Base-by-base conservation (phyloP, 2,797 vertebrate species). In the Enteromius unitaeniatus region DNA sequence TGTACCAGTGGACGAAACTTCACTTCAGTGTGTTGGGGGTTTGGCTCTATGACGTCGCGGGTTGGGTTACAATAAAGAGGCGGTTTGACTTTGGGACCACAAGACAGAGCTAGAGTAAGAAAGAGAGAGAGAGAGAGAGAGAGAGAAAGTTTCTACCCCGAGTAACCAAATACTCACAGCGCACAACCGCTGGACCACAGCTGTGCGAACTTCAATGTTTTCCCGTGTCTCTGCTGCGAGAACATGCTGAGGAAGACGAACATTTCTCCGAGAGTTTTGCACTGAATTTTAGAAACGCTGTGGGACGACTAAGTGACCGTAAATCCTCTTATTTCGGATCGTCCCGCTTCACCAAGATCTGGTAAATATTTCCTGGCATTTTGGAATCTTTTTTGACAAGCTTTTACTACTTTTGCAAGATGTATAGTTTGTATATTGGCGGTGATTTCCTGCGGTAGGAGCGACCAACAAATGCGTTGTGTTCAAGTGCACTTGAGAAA, bases 31-130 rank as follows among this genome's bases (percentile, higher is more conserved):
- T 75, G 82, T 49, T 84, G 82, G 87, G 93, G 94, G 95, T 95
- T 91, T 91, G 96, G 91, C 91, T 91, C 90, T 86, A 89, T 92
- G 92, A 92, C 91, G 95, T 93, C 91, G 90, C 90, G 90, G 92
- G 90, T 87, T 82, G 93, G 91, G 90, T 95, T 94, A 92, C 94
- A 95, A 97, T 97, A 97, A 97, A 96, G 96, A 96, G 96, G 95
- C 95, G 92, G 94, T 94, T 91, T 92, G 91, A 88, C 92, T 91
- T 87, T 88, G 91, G 76, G 93, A 93, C 93, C 93, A 93, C 95
- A 93, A 92, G 91, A 90, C 93, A 87, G 84, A 87, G 76, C 67
- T 15, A 81, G 68, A 72, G 68, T 72, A 64, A 86, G 74, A 77
- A 47, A 95, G 93, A 90, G 91, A 90, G 90, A 91, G 91, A 91